Base-by-base conservation (phyloP, 2,888 invertebrate species). In the Eristalis arbustorum region DNA sequence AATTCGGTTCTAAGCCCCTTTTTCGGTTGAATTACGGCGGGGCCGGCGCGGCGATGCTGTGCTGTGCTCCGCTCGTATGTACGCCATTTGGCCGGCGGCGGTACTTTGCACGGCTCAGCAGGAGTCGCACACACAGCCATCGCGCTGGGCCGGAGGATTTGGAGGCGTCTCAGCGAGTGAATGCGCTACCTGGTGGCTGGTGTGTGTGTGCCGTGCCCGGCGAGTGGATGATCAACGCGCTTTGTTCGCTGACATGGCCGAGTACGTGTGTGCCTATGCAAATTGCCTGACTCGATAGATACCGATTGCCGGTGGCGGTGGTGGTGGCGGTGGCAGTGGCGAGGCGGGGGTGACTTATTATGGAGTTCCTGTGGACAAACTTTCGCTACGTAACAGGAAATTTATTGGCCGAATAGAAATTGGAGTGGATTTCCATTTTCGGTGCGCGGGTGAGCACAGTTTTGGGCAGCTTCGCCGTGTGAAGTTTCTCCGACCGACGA, bases 341-440 rank as follows among this genome's bases (percentile, higher is more conserved):
- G 31, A 31, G 25, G 6, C 42, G 4, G 23, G 66, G 57, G 22
- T n/a, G 63, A 77, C 85, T 77, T 76, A 77, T 77, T 81, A 74
- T 77, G 73, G 85, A 31, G 67, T 42, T 62, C 18, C 74, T 23
- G 85, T 81, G 81, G 85, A 85, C 85, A 85, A 85, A 87, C 82
- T 87, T 87, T 87, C 87, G 78, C 74, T 79, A 64, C 82, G 72
- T 74, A 83, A 83, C 67, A 72, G 74, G 63, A 87, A 82, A 87
- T 87, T 87, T 87, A 87, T 87, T 87, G 78, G 78, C 83, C 63
- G 79, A 78, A 67, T 68, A 79, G 87, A 83, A 87, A 83, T 83
- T 87, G 83, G 87, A 87, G 87, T 87, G 87, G 82, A 83, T 83
- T 87, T 75, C 87, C 87, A 61, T 73, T 80, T 82, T 31, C 31